Conservation (phyloP, 37 sponge, comb jelly and placozoan species). For the Halisarca cf. caerulea region DNA sequence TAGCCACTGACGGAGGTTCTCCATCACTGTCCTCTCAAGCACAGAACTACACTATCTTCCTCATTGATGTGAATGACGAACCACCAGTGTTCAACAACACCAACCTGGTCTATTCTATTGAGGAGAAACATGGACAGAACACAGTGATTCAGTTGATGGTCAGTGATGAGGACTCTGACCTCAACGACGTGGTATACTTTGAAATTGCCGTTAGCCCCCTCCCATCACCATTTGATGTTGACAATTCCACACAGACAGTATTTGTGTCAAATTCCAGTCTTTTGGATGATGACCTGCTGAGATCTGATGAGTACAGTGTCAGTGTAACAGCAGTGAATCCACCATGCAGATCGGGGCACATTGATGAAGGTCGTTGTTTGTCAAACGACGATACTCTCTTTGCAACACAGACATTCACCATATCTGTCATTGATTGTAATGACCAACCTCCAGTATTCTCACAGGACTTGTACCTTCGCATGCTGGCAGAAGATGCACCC, state of each 20-base stretch:
- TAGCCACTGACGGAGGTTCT: conserved; percentile 52
- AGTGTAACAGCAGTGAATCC: conserved; percentile 6
- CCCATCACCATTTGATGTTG: conserved; percentile 18
- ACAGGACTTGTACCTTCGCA: neutral
- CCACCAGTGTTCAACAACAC: conserved; percentile 34
- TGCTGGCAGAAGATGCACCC: conserved; percentile 37
- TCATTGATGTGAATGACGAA: conserved; percentile 64
- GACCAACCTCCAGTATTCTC: conserved; percentile 62
- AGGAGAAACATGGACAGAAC: conserved; percentile 30
- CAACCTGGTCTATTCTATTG: conserved; percentile 25
- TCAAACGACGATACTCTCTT: conserved; percentile 24
- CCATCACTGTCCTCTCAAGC: neutral
- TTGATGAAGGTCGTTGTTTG: neutral
- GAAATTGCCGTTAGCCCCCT: conserved; percentile 23
- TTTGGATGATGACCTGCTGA: neutral
- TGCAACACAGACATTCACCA: neutral
- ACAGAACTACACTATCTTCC: neutral
- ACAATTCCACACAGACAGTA: neutral
- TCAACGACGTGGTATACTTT: conserved; percentile 30
- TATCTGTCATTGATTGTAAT: conserved; percentile 56
- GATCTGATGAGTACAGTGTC: neutral
- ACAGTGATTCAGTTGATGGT: conserved; percentile 25
- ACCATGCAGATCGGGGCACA: neutral
- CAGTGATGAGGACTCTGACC: conserved; percentile 57
- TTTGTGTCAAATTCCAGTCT: conserved; percentile 8